Evolutionary conservation across 2,888 invertebrate genomes (phyloP), one percentile per base, ranked within the genome.

Genomic region (Rhingia rostrata): DNA sequence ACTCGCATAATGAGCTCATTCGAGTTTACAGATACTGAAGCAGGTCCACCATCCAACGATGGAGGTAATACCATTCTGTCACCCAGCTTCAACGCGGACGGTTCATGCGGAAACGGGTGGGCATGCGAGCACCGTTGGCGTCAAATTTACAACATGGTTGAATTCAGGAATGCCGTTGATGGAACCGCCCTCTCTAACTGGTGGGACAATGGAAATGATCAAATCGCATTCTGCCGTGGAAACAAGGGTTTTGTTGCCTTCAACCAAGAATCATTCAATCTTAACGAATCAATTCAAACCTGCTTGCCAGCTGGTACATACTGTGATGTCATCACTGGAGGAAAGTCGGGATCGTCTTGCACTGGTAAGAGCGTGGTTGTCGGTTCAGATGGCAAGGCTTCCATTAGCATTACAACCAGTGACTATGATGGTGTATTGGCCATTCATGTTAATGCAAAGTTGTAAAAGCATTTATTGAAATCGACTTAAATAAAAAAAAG

Each of bases 1-100:
- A 94, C 96, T 0, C 94, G 96, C 58, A 91, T 98, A 64, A 97
- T 98, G 96, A 97, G 97, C 89, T 97, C 97, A 86, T 98, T 94
- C 89, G 92, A 89, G 56, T 98, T 97, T 90, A 88, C 90, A 0
- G 87, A 94, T 74, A 92, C 92, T 6, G 94, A 95, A 88, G 88
- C 89, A 56, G 86, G 95, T 9, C 96, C 96, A 0, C 96, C 97
- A 0, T 92, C 87, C 47, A 94, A 95, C 84, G 88, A 87, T 4
- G 89, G 92, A n/a, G 94, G 93, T 6, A 79, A 78, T 5, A 93
- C 94, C 75, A 93, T 95, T n/a, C 90, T 94, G 14, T 94, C 95
- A 0, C 94, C 96, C 0, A 91, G 91, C 32, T 94, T 96, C 81
- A 94, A 95, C 86, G 88, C 92, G 0, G 95, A 96, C 81, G 92